These are phyloP conservation scores for Sciurus niger DNA, from an alignment of 2,113 vertebrate species.

Conservation along the genomic window DNA sequence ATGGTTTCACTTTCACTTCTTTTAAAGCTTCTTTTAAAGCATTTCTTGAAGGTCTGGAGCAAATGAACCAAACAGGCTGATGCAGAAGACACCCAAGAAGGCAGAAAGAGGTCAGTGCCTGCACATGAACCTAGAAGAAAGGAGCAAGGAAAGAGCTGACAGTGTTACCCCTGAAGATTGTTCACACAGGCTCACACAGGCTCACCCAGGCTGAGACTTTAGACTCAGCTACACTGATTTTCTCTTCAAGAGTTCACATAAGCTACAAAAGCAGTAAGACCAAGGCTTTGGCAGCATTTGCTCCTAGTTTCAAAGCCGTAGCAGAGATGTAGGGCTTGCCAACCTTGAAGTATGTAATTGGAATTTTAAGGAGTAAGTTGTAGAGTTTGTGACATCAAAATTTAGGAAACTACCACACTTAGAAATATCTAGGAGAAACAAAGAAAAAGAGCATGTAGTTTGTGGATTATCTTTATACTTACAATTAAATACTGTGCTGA, in stretches of 20 bases:
- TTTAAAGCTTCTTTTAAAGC: background rate
- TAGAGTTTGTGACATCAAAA: background rate
- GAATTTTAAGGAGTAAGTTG: background rate
- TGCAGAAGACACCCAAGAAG: background rate
- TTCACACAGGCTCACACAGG: too few relatives aligned
- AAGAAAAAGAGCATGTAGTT: background rate
- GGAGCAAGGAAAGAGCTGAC: background rate
- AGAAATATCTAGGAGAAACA: background rate
- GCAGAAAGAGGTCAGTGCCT: background rate
- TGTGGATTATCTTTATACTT: background rate
- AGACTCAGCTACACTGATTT: background rate
- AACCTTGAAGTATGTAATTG: background rate
- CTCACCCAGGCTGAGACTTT: background rate
- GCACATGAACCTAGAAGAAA: background rate
- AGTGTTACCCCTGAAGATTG: background rate
- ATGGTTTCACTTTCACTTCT: background rate
- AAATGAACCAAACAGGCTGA: background rate
- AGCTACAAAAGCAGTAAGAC: background rate
- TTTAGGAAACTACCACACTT: background rate
- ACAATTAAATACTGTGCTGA: background rate
- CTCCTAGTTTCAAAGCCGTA: background rate
- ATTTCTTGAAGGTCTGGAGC: background rate
- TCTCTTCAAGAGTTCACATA: constrained; percentile 5
- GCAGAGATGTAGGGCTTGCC: background rate
- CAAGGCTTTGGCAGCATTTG: background rate